Base-by-base conservation (phyloP, 2,797 vertebrate genomes). In the Channallabes apus region DNA sequence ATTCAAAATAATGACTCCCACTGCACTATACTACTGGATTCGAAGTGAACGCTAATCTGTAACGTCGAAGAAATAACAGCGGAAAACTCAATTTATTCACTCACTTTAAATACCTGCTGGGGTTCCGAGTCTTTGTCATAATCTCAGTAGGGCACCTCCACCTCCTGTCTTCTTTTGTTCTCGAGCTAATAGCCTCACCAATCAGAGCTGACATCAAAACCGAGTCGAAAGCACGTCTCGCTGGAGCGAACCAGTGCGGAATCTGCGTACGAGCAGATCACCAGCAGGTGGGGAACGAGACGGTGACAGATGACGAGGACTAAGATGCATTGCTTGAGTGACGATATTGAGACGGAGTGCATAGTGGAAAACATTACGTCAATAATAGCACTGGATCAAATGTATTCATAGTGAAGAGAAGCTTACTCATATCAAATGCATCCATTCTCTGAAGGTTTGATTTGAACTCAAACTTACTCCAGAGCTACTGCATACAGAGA, bases 141-240 rank as follows among this genome's bases (percentile, higher is more conserved):
- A 72, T 84, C 81, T 75, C 80, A 68, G 27, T 46, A 54, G 72
- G 59, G 84, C 22, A 32, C 46, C 29, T 58, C 22, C 20, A 2
- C 27, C 46, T 24, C 80, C 35, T 6, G 20, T 68, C 46, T 84
- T 41, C 72, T 79, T 86, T 71, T 56, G 29, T 84, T 81, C 61
- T 58, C 20, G 41, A 85, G 68, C 75, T 87, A 82, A 89, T 85
- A 77, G 71, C 27, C 77, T 82, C 89, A 88, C 87, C 85, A 83
- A 89, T 78, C 84, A 86, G 77, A 85, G 67, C 78, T 85, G 35
- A 86, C 88, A 92, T 86, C 86, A 85, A 88, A 71, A 85, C 64
- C 72, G 73, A 88, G 41, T 71, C 54, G 35, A 82, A 83, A 84
- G 54, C 29, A 22, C 58, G 3, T 73, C 51, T 38, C 67, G 61